Evolutionary conservation across 2,797 vertebrate genomes (phyloP).

Genomic region (Adrianichthys oophorus): DNA sequence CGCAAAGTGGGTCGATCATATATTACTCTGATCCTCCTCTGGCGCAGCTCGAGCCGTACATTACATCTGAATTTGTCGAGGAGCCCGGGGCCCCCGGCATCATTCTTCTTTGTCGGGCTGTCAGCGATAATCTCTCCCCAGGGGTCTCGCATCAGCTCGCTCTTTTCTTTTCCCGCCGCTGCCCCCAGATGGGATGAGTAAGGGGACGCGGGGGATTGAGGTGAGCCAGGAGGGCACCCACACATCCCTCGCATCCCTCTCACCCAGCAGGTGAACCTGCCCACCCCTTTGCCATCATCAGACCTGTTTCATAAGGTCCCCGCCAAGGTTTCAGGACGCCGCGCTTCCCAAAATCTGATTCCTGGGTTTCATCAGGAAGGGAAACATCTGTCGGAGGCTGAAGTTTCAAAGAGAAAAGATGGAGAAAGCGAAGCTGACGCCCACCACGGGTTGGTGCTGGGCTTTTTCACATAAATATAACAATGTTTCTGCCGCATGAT

Average conservation of each 20-base stretch:
- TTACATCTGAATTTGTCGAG: constrained; percentile 73
- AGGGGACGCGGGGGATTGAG: constrained; percentile 53
- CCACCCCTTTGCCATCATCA: constrained; percentile 34
- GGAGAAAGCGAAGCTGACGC: no score
- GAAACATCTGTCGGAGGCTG: no score
- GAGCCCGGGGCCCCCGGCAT: constrained; percentile 58
- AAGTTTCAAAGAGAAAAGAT: no score
- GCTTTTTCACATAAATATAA: no score
- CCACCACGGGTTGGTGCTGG: no score
- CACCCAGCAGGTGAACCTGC: constrained; percentile 33
- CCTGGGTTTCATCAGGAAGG: no score
- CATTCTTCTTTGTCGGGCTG: constrained; percentile 75
- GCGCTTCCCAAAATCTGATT: no score
- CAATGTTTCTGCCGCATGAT: no score
- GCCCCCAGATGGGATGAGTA: constrained; percentile 68
- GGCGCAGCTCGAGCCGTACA: constrained; percentile 66
- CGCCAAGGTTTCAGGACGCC: no score
- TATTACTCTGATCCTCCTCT: constrained; percentile 74
- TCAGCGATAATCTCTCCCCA: constrained; percentile 74
- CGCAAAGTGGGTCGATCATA: constrained; percentile 76
- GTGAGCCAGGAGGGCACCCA: constrained; percentile 68
- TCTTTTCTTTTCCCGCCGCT: constrained; percentile 41
- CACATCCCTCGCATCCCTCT: constrained; percentile 43
- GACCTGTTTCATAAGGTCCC: background rate
- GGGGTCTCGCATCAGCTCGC: constrained; percentile 56